Percentiles rank a stretch among this genome's conserved stretches.
Conservation (phyloP, 2,797 vertebrate genomes). For the Falco berigora region DNA sequence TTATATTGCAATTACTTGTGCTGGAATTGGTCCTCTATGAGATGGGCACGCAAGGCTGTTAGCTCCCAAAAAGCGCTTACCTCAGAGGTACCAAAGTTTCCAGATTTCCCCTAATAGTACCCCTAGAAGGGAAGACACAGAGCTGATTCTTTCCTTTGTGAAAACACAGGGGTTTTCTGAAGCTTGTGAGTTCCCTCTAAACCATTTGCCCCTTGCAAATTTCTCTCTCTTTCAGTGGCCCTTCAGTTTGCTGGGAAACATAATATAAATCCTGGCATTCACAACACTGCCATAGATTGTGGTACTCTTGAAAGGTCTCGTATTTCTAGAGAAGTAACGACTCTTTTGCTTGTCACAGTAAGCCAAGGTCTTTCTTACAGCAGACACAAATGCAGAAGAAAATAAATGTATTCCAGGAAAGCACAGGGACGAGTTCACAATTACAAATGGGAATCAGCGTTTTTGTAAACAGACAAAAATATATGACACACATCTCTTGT, state of each 20-base stretch:
- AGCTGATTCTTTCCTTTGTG: not conserved
- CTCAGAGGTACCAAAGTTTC: not conserved
- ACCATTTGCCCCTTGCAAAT: not conserved
- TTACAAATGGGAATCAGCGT: not conserved
- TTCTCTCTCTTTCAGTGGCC: not conserved
- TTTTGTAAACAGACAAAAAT: not conserved
- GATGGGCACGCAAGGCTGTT: not conserved
- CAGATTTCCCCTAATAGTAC: not conserved
- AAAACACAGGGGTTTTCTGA: not conserved
- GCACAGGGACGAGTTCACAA: not conserved
- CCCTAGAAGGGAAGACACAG: not conserved
- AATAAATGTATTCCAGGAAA: constrained; percentile 16
- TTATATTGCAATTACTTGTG: not conserved
- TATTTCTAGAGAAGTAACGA: not conserved
- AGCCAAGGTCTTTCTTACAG: not conserved
- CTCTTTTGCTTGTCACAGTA: not conserved
- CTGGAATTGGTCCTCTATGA: not conserved
- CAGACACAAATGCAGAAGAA: not conserved
- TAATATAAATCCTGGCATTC: not conserved
- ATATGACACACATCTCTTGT: not conserved
- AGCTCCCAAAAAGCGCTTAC: not conserved
- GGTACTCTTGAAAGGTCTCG: not conserved
- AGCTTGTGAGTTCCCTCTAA: not conserved
- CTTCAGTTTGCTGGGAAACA: not conserved
- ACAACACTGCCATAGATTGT: not conserved